Conservation (phyloP, 1,140 invertebrate genomes). For the Dendrolimus kikuchii region DNA sequence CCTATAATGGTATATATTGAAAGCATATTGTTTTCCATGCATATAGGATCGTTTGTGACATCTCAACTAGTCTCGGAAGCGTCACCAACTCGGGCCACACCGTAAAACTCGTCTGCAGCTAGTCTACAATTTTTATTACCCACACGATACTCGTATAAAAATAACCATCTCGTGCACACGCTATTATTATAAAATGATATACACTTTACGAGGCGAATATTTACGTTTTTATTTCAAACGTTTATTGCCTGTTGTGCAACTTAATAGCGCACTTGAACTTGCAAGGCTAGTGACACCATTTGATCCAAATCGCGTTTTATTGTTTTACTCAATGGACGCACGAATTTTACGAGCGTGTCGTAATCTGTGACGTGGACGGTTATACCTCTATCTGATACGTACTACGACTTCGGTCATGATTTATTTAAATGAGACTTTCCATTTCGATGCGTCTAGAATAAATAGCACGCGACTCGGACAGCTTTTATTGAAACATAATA, state of each 20-base stretch:
- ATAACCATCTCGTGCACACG: constrained; percentile 50
- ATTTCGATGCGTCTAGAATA: constrained; percentile 27
- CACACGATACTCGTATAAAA: constrained; percentile 55
- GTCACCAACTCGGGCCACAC: constrained; percentile 36
- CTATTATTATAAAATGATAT: constrained; percentile 61
- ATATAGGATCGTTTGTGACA: constrained; percentile 9
- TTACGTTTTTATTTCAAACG: constrained; percentile 57
- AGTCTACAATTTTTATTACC: constrained; percentile 63
- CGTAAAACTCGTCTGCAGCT: constrained; percentile 62
- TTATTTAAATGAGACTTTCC: constrained; percentile 48
- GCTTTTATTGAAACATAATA: constrained; percentile 2
- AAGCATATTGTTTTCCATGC: constrained; percentile 1
- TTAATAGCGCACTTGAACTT: constrained; percentile 68
- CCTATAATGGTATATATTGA: too few relatives aligned
- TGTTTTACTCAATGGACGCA: constrained; percentile 62
- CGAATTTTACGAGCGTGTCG: constrained; percentile 61
- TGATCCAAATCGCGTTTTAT: constrained; percentile 68
- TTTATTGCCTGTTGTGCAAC: constrained; percentile 63
- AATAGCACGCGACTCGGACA: constrained; percentile 16
- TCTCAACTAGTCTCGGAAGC: constrained; percentile 41
- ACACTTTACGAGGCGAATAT: constrained; percentile 53
- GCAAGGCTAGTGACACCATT: constrained; percentile 61
- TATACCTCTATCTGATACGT: constrained; percentile 41
- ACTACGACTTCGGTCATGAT: constrained; percentile 35
- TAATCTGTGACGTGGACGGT: constrained; percentile 49